A percentile compares a stretch with the other conserved stretches of the same genome.
These are phyloP conservation scores for Chymomyza caudatula DNA, from an alignment of 2,888 invertebrate species.

Conservation along the genomic window DNA sequence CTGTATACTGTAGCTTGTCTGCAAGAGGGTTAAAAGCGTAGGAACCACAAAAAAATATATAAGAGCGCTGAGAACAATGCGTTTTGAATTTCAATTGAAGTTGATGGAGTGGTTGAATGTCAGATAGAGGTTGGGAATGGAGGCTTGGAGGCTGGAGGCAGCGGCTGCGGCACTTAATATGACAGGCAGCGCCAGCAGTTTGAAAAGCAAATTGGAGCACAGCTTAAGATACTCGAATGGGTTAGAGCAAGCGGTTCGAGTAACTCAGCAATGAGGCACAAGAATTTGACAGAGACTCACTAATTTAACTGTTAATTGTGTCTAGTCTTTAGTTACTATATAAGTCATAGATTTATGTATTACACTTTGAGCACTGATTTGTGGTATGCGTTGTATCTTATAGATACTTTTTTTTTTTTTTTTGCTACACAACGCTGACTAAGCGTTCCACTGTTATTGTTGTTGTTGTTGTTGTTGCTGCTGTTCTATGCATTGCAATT, in stretches of 20 bases:
- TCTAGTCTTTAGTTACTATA: background rate
- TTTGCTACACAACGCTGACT: slow-evolving; percentile 41
- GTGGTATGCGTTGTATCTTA: slow-evolving; percentile 2
- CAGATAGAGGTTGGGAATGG: background rate
- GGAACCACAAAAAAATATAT: slow-evolving; percentile 15
- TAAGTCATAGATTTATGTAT: background rate
- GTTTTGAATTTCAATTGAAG: slow-evolving; percentile 62
- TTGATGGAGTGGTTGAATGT: slow-evolving; percentile 11
- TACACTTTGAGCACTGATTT: background rate
- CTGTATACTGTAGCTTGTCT: slow-evolving; percentile 6
- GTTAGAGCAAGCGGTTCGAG: slow-evolving; percentile 55
- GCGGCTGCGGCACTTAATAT: background rate
- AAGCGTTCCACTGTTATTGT: slow-evolving; percentile 43
- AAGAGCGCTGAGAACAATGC: slow-evolving; percentile 24
- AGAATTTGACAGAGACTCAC: slow-evolving; percentile 20
- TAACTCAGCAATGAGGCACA: slow-evolving; percentile 56
- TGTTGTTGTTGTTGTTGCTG: slow-evolving; percentile 30
- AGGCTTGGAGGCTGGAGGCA: background rate
- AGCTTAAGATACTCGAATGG: slow-evolving; percentile 6
- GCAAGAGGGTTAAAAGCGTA: slow-evolving; percentile 49
- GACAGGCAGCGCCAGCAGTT: background rate
- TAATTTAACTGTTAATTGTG: slow-evolving; percentile 5
- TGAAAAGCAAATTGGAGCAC: background rate
- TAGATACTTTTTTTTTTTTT: slow-evolving; percentile 3
- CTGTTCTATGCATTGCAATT: background rate